Evolutionary conservation across 2,797 vertebrate species (phyloP), one percentile per base, ranked within the genome.

Genomic region (Ctenosaura bakeri): DNA sequence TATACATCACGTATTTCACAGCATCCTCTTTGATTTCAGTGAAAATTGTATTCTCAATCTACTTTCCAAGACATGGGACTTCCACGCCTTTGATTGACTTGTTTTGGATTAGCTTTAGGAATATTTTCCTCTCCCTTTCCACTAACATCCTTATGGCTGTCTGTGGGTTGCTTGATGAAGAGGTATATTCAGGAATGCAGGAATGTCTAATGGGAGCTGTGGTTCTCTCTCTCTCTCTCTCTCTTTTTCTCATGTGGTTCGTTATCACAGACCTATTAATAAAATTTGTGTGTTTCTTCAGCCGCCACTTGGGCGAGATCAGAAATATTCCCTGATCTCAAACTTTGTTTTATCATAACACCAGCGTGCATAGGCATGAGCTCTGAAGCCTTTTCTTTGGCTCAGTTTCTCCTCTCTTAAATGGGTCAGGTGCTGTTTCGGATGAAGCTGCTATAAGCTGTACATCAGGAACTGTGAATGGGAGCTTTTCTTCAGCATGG

Each of bases 51-150:
- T 64, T 64, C 81, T 84, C 13, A 52, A 20, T 64, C 56, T 76
- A 5, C 10, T 22, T 86, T 38, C 59, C 32, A 38, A 46, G 26
- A 26, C 32, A 32, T 29, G 26, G 56, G 56, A 24, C 71, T 56
- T 87, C 83, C 62, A 78, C 88, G 85, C 74, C 71, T 83, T 83
- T 52, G 26, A 78, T 32, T 56, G 73, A 78, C 35, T 88, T 69
- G 35, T 69, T 59, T 90, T n/a, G n/a, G 80, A 56, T 90, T 56
- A 56, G 71, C 56, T 90, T 90, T 78, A 88, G 73, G 80, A 56
- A 69, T 84, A 76, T 83, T 80, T 71, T 0, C 0, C 4, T 1
- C 0, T 14, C 0, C 0, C 35, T 76, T 50, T 59, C 85, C 38
- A 35, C 9, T 46, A 6, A 83, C 26, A 32, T 46, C 85, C 85